Conservation (phyloP, 2,888 invertebrate genomes). For the Dorcus parallelipipedus region DNA sequence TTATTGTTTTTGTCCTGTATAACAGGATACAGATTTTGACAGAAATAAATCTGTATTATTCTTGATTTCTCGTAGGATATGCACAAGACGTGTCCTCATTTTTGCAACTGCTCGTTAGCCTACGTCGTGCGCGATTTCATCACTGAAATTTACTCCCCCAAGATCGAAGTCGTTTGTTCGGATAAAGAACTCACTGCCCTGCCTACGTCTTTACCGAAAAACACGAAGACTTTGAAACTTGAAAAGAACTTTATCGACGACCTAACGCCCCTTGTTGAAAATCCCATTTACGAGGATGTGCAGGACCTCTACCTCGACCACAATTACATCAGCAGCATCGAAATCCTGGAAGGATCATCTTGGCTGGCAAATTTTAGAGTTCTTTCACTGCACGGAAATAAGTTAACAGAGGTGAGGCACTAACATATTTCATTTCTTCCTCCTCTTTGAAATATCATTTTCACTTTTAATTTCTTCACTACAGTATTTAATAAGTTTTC, state of each 20-base stretch:
- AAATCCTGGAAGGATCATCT: constrained; percentile 70
- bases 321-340: constrained; percentile 66
- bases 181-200: constrained; percentile 54
- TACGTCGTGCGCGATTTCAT: constrained; percentile 56
- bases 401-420: constrained; percentile 62
- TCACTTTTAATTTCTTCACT: too few species aligned
- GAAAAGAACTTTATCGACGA: constrained; percentile 63
- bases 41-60: too few species aligned
- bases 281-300: constrained; percentile 64
- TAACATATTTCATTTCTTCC: not conserved
- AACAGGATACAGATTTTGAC: not conserved
- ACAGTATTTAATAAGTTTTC: not conserved
- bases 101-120: constrained; percentile 62
- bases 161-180: constrained; percentile 69
- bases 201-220: constrained; percentile 60
- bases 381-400: constrained; percentile 73
- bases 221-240: constrained; percentile 63
- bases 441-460: too few species aligned
- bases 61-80: too few species aligned
- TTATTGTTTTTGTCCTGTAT: not conserved
- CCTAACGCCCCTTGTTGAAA: constrained; percentile 60
- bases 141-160: constrained; percentile 48
- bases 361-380: constrained; percentile 77
- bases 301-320: constrained; percentile 74
- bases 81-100: constrained; percentile 51